Evolutionary conservation across 2,797 vertebrate species (phyloP), one percentile per base, ranked within the genome.

Genomic region (Amphiprion clarkii): DNA sequence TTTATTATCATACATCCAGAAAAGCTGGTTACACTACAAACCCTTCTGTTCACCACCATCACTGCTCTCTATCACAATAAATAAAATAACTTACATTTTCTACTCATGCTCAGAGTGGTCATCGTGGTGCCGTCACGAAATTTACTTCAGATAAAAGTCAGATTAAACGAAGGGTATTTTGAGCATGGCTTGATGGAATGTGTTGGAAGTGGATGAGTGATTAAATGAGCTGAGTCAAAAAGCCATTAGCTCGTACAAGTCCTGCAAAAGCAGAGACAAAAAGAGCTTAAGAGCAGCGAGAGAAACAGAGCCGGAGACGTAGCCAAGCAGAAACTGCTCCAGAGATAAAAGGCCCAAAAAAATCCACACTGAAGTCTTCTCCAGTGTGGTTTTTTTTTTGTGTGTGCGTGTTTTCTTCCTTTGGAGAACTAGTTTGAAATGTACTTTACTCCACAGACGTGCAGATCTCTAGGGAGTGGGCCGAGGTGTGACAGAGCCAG

Each of bases 401-500:
- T 23, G 1, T 23, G 23, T 23, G 23, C 1, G 23, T 23, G 23
- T 23, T 74, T 36, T 79, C 66, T 52, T 68, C 51, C 59, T 84
- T 75, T 66, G 25, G 84, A 86, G 78, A 84, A 82, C 60, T 82
- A 84, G 78, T 90, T 86, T 77, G 62, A 89, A 88, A 90, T 88
- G 71, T 74, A 80, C 82, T 90, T 90, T 79, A 76, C 67, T 90
- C 82, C 80, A 74, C 83, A 90, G 89, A 88, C 86, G 19, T 70
- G 70, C 84, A 82, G 59, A 86, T 89, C 88, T 92, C 87, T 8
- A 70, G 89, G 84, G 89, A 93, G 87, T 91, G 83, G 86, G 88
- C 87, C 21, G 89, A 92, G 91, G 90, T 89, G 92, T 89, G 92
- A 92, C 89, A 88, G 85, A 91, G 88, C 87, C 90, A 92, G 91